Evolutionary conservation across 2,113 vertebrate species (phyloP).

Genomic region (Bagarius yarrelli): DNA sequence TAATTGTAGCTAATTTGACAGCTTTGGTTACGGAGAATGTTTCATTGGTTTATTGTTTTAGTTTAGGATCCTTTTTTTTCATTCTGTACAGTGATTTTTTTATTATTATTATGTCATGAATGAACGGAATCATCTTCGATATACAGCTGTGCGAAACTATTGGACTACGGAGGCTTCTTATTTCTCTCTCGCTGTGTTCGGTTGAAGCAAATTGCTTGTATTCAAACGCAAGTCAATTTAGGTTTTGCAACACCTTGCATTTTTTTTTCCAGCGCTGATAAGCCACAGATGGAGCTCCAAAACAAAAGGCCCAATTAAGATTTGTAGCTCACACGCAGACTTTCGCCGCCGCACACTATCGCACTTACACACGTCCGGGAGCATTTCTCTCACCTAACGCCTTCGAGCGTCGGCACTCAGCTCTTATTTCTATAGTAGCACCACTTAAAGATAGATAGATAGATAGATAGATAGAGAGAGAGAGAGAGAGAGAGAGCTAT

Average conservation of each 20-base stretch:
- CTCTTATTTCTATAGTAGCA: slow-evolving; percentile 11
- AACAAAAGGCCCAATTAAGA: slow-evolving; percentile 49
- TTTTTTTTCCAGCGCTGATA: slow-evolving; percentile 42
- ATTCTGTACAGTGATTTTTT: neutral
- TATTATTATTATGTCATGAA: slow-evolving; percentile 19
- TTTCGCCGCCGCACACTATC: slow-evolving; percentile 28
- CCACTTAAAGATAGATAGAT: neutral
- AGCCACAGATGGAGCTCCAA: slow-evolving; percentile 44
- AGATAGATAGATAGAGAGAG: no score
- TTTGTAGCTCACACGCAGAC: slow-evolving; percentile 32
- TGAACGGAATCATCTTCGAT: slow-evolving; percentile 1
- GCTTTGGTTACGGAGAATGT: neutral
- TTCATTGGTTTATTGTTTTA: neutral
- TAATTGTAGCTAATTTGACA: slow-evolving; percentile 9
- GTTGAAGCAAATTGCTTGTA: slow-evolving; percentile 36
- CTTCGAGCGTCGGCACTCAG: slow-evolving; percentile 15
- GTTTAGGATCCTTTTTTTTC: neutral
- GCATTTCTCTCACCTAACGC: slow-evolving; percentile 35
- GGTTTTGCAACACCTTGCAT: slow-evolving; percentile 35
- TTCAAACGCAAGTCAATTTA: slow-evolving; percentile 42
- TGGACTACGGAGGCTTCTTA: slow-evolving; percentile 33
- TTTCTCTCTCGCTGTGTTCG: slow-evolving; percentile 14
- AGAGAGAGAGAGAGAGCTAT: no score
- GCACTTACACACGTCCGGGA: slow-evolving; percentile 34
- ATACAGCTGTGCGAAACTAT: slow-evolving; percentile 29